Conservation (phyloP, 2,113 vertebrate species). For the Sigmodon hispidus region DNA sequence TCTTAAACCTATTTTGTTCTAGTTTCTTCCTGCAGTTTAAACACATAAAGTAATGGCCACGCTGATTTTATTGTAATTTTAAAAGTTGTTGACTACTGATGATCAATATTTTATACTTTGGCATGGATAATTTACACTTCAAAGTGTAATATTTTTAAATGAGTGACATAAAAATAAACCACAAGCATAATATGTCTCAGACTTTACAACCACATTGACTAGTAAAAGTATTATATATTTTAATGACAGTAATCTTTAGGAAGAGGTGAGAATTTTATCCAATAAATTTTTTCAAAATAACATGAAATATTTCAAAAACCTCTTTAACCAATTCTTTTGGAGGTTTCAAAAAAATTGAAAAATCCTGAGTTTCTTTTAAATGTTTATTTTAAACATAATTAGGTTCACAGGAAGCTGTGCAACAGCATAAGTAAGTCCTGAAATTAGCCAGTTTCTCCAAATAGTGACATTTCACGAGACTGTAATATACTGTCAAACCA, state of each 20-base stretch:
- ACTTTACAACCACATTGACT: background rate
- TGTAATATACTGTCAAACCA: background rate
- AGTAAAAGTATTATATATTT: background rate
- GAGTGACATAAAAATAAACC: background rate
- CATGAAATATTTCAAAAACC: background rate
- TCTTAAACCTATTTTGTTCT: conserved; percentile 39
- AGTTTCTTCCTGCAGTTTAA: background rate
- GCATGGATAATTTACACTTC: background rate
- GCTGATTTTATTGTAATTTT: conserved; percentile 65
- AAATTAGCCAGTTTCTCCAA: background rate
- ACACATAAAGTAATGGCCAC: background rate
- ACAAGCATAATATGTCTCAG: conserved; percentile 49
- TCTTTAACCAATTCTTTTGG: conserved; percentile 70
- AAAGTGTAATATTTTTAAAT: conserved; percentile 42
- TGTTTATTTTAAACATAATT: conserved; percentile 34
- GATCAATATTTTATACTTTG: conserved; percentile 30
- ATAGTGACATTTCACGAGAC: background rate
- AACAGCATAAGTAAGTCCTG: background rate
- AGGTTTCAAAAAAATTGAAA: conserved; percentile 57
- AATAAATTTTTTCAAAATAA: background rate
- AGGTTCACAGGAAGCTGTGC: background rate
- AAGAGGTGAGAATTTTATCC: conserved; percentile 20
- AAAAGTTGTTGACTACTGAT: background rate
- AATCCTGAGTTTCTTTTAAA: background rate
- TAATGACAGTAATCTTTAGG: conserved; percentile 11